Evolutionary conservation across 1,140 invertebrate genomes (phyloP), one percentile per base, ranked within the genome.

Genomic region (Apocrypta bakeri): DNA sequence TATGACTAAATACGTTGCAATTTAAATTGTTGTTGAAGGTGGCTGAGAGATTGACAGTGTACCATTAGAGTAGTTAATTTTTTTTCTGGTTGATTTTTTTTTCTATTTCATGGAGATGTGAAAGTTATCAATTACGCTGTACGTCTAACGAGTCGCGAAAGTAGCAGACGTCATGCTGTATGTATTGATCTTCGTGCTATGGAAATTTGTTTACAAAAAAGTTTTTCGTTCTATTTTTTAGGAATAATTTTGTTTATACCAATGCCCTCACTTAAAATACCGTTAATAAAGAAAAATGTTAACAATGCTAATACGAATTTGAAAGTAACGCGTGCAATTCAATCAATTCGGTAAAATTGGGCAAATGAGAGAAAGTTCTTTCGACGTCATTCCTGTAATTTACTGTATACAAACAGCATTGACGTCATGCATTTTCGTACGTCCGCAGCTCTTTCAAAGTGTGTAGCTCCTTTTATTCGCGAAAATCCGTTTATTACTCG

Each of bases 21-120:
- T 61, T 42, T 69, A 63, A 72, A 31, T 63, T 72, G 25, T 71
- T 33, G 21, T 27, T 33, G n/a, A 71, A 71, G 66, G 42, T 33
- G 8, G 56, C 68, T 29, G 14, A n/a, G 31, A 33, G 68, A 56
- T 12, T 0, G 63, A 29, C 24, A 29, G 17, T 17, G 27, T 79
- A 29, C 71, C 40, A 71, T 71, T 61, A 56, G 11, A 29, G 40
- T 69, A n/a, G 24, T 8, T 68, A 3, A 37, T 63, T 66, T 37
- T 40, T 9, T 25, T 31, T 76, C 37, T 24, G 12, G n/a, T 66
- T 66, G 33, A 31, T 21, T 78, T 29, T n/a, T 69, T 31, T 79
- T 31, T 56, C 17, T 21, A 29, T 14, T 56, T 31, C 14, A 66
- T 11, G 63, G 63, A 69, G 25, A 31, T 68, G 24, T 78, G 33